Conservation (phyloP, 92 coral and sea anemone genomes). For the Phenganax marumi region DNA sequence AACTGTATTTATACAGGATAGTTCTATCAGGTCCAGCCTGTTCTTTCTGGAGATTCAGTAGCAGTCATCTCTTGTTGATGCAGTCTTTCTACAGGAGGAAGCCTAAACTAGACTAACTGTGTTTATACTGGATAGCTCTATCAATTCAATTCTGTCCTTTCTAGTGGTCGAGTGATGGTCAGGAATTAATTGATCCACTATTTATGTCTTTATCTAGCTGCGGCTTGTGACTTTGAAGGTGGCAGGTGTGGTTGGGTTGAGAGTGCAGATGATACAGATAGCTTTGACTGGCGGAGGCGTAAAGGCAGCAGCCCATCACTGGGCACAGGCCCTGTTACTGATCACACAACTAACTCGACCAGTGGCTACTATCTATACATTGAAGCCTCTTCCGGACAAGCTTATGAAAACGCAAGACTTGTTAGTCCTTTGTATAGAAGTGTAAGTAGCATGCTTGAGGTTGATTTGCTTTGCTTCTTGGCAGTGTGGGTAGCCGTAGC, state of each 20-base stretch:
- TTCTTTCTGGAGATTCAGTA: no score
- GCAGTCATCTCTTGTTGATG: no score
- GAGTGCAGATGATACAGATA: constrained; percentile 65
- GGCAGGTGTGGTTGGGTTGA: constrained; percentile 81
- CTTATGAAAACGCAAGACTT: constrained; percentile 75
- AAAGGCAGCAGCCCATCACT: constrained; percentile 80
- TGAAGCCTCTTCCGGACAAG: constrained; percentile 75
- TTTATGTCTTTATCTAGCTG: constrained; percentile 52
- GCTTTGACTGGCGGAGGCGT: constrained; percentile 88
- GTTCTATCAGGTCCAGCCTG: no score
- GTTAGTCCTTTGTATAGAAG: constrained; percentile 71
- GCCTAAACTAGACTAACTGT: no score
- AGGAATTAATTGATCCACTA: background rate
- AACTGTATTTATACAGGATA: no score
- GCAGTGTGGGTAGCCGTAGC: no score
- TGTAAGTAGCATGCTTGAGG: constrained; percentile 45
- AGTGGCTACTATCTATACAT: constrained; percentile 82
- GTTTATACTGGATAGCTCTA: no score
- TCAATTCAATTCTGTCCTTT: background rate
- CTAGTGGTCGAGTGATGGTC: background rate
- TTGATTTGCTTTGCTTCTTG: no score
- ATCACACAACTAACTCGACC: constrained; percentile 85
- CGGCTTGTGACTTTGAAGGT: constrained; percentile 77
- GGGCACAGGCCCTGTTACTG: constrained; percentile 91
- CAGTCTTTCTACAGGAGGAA: no score